These are phyloP conservation scores for Rhabdophis nuchalis DNA, from an alignment of 2,797 vertebrate species.

Conservation along the genomic window DNA sequence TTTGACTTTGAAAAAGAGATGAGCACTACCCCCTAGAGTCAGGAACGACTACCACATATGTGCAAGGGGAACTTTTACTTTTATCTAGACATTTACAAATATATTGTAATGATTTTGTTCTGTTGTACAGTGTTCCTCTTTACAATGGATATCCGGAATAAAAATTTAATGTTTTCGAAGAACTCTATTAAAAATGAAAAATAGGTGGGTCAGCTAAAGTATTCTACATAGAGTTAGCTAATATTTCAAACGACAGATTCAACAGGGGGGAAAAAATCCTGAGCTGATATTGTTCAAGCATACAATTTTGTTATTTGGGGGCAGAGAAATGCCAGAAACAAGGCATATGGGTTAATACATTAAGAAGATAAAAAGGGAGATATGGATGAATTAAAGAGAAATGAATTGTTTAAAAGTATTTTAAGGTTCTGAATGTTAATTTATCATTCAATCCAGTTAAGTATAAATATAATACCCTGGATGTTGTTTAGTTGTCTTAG, in stretches of 20 bases:
- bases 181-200: conserved; percentile 31
- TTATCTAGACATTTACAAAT: conserved; percentile 12
- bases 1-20: no score
- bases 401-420: rapidly evolving
- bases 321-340: conserved; percentile 44
- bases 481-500: background rate
- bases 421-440: background rate
- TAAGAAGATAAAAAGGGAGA: conserved; percentile 47
- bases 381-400: background rate
- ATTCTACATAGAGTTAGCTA: conserved; percentile 34
- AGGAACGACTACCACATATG: no score
- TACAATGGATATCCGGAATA: conserved; percentile 33
- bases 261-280: conserved; percentile 10
- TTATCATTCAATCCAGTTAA: conserved; percentile 24
- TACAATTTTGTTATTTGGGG: conserved; percentile 53
- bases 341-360: conserved; percentile 62
- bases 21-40: no score
- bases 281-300: conserved; percentile 48
- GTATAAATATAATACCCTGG: background rate
- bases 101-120: conserved; percentile 12
- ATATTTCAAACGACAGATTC: conserved; percentile 54
- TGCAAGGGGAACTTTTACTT: no score
- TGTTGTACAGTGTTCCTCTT: background rate
- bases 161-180: conserved; percentile 32
- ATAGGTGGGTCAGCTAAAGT: conserved; percentile 22